Evolutionary conservation across 2,113 vertebrate genomes (phyloP).

Genomic region (Pangasianodon hypophthalmus): DNA sequence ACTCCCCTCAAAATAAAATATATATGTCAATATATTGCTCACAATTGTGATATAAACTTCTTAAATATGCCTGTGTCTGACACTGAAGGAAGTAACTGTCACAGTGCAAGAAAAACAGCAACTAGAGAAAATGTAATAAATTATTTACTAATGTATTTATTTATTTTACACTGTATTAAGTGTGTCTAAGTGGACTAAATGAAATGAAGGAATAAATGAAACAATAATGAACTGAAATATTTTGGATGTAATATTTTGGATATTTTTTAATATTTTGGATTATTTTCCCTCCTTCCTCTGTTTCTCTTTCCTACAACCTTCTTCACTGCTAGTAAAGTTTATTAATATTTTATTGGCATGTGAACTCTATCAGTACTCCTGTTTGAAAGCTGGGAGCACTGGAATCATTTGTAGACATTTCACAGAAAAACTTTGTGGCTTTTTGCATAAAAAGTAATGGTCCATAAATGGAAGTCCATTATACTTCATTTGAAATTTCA

Average conservation of each 20-base stretch:
- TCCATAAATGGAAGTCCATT: background rate
- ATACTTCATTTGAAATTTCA: no score
- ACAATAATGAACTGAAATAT: background rate
- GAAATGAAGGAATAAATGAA: background rate
- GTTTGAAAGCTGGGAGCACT: background rate
- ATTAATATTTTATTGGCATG: background rate
- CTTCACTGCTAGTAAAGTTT: no score
- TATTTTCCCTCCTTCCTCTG: background rate
- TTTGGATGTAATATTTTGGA: background rate
- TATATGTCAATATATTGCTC: background rate
- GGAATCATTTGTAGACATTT: no score
- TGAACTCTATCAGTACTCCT: background rate
- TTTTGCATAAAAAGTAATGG: background rate
- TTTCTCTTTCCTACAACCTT: background rate
- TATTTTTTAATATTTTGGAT: background rate
- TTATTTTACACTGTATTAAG: background rate
- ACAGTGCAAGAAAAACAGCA: background rate
- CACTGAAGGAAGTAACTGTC: no score
- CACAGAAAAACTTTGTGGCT: background rate
- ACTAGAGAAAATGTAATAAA: background rate
- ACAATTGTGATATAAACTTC: background rate
- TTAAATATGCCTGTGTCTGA: background rate
- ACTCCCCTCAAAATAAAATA: background rate
- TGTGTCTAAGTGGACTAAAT: background rate
- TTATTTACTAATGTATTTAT: background rate